These are phyloP conservation scores for Myripristis murdjan DNA, from an alignment of 2,797 vertebrate species.

Conservation along the genomic window DNA sequence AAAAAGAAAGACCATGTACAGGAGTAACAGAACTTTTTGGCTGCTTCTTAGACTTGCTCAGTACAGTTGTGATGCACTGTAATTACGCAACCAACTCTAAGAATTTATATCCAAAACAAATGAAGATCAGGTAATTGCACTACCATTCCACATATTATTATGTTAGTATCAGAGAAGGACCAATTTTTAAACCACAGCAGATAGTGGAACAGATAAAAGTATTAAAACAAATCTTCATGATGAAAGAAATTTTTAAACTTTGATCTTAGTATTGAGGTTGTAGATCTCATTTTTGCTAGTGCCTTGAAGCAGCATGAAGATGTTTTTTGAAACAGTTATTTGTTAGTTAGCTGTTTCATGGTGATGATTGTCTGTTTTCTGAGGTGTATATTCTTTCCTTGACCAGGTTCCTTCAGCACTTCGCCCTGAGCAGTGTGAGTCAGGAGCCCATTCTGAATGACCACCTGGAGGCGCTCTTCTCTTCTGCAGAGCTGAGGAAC, in stretches of 20 bases:
- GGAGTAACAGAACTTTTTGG: not conserved
- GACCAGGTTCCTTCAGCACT: conserved; percentile 93
- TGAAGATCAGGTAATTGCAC: not conserved
- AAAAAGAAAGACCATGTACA: not conserved
- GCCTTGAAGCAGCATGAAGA: not conserved
- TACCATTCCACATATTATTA: not conserved
- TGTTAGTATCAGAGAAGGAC: not conserved
- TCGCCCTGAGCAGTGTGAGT: conserved; percentile 90
- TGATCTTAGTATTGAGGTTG: too few relatives aligned
- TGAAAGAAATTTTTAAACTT: not conserved
- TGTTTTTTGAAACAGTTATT: not conserved
- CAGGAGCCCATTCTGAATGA: conserved; percentile 88
- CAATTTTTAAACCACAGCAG: not conserved
- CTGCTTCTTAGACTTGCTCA: conserved; percentile 1
- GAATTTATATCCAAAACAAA: not conserved
- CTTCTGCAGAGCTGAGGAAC: conserved; percentile 80
- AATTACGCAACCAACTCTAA: conserved; percentile 23
- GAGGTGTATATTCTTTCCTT: conserved; percentile 19
- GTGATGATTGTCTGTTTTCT: conserved; percentile 2
- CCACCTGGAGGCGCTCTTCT: conserved; percentile 90
- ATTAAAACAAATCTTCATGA: not conserved
- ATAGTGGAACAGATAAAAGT: not conserved
- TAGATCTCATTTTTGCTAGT: not conserved
- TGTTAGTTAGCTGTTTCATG: conserved; percentile 3
- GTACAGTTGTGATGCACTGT: conserved; percentile 21